Base-by-base conservation (phyloP, 2,888 invertebrate genomes). In the Papilio demoleus region DNA sequence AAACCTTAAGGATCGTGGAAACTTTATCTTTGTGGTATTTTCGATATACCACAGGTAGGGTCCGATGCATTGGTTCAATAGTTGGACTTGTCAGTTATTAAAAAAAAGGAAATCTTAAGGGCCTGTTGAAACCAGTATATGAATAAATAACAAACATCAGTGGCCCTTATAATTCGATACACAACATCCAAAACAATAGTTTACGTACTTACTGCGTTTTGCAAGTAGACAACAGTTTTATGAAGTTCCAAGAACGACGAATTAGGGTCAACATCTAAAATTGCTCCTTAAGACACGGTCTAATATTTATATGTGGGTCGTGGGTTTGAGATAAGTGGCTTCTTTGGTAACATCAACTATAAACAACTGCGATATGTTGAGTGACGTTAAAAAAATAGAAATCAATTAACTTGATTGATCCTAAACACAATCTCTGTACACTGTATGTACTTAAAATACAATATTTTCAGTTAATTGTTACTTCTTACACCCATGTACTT, bases 241-340 rank as follows among this genome's bases (percentile, higher is more conserved):
- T 50, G 47, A 47, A 56, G 47, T 38, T 50, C 59, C 40, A 59
- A 50, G 64, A 64, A 68, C 27, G 40, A 24, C 59, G 6, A 68
- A 68, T 68, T 68, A 60, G 50, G 64, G 68, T 42, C 68, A 50
- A n/a, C 68, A 12, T 22, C 24, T 58, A 64, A 45, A 47, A 60
- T 22, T 47, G 3, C 31, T 53, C 19, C 19, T 38, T 68, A 50
- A 50, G 27, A 27, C 50, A 64, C 60, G 38, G 8, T 38, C 60
- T 45, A 61, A 27, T 67, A 19, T 67, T 67, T 56, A 62, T 45
- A 19, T 63, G 24, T 63, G 14, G 34, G 45, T 17, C 58, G 62
- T 42, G 56, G 22, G 67, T 31, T n/a, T 8, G 42, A 58, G 34
- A 62, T 56, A n/a, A 59, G 47, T 60, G 40, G 34, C 11, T 31